phyloP scores from a whole-genome alignment of 2,888 invertebrate genomes.

The Neria commutata region DNA sequence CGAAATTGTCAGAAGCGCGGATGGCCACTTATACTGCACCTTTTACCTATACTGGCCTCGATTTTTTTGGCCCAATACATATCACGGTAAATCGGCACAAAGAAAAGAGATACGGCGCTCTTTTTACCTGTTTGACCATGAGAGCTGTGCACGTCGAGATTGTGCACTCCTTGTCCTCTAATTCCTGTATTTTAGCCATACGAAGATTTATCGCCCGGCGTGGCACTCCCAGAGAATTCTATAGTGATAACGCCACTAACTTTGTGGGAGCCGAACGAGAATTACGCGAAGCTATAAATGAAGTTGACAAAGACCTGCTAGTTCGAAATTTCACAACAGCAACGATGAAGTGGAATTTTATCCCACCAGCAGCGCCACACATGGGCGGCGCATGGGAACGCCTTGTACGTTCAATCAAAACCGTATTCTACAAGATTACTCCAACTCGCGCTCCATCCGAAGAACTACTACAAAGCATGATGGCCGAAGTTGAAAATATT shows the following conservation, averaged over 20 bases:
- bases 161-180: slow-evolving; percentile 5
- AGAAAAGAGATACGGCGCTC: too few relatives aligned
- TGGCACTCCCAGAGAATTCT: slow-evolving; percentile 15
- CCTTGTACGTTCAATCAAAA: too few relatives aligned
- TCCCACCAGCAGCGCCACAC: slow-evolving; percentile 31
- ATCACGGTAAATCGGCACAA: slow-evolving; percentile 4
- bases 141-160: too few relatives aligned
- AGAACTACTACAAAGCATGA: too few relatives aligned
- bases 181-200: slow-evolving; percentile 16
- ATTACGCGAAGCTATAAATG: not conserved
- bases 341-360: slow-evolving; percentile 31
- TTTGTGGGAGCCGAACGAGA: slow-evolving; percentile 8
- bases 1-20: slow-evolving; percentile 18
- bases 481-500: too few relatives aligned
- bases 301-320: not conserved
- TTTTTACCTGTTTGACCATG: too few relatives aligned
- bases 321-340: not conserved
- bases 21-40: slow-evolving; percentile 3
- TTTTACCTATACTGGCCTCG: slow-evolving; percentile 9
- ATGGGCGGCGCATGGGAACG: too few relatives aligned
- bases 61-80: slow-evolving; percentile 14
- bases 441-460: too few relatives aligned
- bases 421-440: too few relatives aligned
- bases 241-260: slow-evolving; percentile 18
- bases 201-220: slow-evolving; percentile 17